These are phyloP conservation scores for Malurus elegans DNA, from an alignment of 2,113 vertebrate species.

Conservation along the genomic window DNA sequence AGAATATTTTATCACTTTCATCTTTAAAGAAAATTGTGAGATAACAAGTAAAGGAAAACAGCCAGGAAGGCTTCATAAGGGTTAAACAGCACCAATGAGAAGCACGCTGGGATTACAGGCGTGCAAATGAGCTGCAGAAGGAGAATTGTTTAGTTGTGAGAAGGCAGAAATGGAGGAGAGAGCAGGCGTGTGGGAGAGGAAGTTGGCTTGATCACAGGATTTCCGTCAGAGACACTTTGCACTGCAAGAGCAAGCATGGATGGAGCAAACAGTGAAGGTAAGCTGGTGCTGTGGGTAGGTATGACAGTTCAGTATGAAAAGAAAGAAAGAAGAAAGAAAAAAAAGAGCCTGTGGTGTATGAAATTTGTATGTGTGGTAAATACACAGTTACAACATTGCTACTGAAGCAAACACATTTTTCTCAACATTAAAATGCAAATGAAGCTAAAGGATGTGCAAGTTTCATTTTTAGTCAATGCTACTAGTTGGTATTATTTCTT, in stretches of 20 bases:
- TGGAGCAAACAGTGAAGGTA: slow-evolving; percentile 2
- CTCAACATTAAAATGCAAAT: not conserved
- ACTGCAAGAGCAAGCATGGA: not conserved
- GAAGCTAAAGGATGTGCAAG: not conserved
- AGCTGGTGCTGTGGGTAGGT: not conserved
- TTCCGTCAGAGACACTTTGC: slow-evolving; percentile 3
- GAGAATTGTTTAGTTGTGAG: not conserved
- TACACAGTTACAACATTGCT: not conserved
- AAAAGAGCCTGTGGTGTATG: not conserved
- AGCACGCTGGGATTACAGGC: not conserved
- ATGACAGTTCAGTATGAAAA: not conserved
- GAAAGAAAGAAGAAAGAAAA: not conserved
- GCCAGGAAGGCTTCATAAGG: not conserved
- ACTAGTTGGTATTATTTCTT: not conserved
- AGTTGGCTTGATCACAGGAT: slow-evolving; percentile 29
- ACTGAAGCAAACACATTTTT: not conserved
- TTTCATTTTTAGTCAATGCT: not conserved
- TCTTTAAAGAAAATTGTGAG: not conserved
- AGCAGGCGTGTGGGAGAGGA: slow-evolving; percentile 1
- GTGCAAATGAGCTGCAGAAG: not conserved
- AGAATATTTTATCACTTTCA: not conserved
- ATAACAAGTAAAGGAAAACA: not conserved
- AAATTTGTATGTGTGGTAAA: not conserved
- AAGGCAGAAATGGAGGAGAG: slow-evolving; percentile 9
- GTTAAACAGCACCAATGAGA: not conserved